Conservation (phyloP, 2,888 invertebrate species). For the Sphecodes monilicornis region DNA sequence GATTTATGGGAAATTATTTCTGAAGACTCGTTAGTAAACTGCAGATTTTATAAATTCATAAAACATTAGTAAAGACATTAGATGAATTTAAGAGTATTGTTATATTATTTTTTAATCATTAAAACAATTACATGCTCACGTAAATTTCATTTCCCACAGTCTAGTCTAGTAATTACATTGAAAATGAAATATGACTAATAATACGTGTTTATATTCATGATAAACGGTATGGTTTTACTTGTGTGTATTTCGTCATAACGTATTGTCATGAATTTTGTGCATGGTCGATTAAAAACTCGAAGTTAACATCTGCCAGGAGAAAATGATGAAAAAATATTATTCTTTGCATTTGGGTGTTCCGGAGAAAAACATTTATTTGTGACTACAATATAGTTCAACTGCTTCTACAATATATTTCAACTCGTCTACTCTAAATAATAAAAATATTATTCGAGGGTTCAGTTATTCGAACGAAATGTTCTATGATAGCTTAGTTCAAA, state of each 20-base stretch:
- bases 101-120: no score
- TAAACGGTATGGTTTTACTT: no score
- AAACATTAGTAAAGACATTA: no score
- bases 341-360: background rate
- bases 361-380: background rate
- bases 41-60: no score
- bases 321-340: background rate
- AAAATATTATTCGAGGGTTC: background rate
- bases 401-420: background rate
- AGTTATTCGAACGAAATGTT: background rate
- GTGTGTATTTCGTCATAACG: no score
- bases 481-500: background rate
- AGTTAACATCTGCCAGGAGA: background rate
- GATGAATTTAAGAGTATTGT: no score
- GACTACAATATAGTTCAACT: no score
- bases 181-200: background rate
- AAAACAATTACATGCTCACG: no score
- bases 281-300: background rate
- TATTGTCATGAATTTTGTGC: background rate
- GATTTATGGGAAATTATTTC: background rate
- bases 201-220: background rate
- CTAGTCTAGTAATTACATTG: background rate
- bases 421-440: background rate
- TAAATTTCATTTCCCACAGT: background rate
- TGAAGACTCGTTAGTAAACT: background rate